Conservation (phyloP, 2,888 invertebrate genomes). For the Globia sparganii region DNA sequence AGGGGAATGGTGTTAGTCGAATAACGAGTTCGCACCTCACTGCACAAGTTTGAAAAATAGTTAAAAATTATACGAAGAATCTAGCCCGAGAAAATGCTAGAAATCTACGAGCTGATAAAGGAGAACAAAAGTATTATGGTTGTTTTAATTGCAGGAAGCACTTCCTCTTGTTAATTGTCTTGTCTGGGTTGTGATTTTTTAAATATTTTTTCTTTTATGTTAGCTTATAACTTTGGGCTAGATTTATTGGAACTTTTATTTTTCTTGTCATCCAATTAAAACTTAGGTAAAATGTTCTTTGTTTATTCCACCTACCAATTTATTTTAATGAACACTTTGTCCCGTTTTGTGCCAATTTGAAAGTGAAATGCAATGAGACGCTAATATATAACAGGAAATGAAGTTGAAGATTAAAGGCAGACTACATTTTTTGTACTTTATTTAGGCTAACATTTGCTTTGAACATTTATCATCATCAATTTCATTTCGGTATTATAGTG, state of each 20-base stretch:
- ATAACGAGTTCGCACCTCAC: conserved; percentile 65
- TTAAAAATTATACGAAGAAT: conserved; percentile 54
- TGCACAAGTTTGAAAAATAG: conserved; percentile 65
- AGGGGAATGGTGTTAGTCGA: conserved; percentile 65
- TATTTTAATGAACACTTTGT: neutral
- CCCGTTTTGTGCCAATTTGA: neutral
- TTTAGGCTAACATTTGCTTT: too few species aligned
- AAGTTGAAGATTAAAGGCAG: neutral
- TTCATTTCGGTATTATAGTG: neutral
- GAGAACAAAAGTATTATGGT: conserved; percentile 24
- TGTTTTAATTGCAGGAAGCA: conserved; percentile 20
- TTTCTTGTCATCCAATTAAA: neutral
- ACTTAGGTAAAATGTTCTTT: neutral
- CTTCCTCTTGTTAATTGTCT: conserved; percentile 12
- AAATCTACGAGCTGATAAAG: conserved; percentile 6
- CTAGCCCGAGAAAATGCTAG: conserved; percentile 9
- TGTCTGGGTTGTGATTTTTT: neutral
- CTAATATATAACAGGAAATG: neutral
- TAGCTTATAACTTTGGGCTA: neutral
- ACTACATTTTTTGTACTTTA: neutral
- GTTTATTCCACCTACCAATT: neutral
- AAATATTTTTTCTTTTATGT: neutral
- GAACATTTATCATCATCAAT: neutral
- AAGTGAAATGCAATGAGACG: neutral
- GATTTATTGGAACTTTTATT: neutral